Evolutionary conservation across 2,113 vertebrate species (phyloP), one percentile per base, ranked within the genome.

Genomic region (Fukomys damarensis): DNA sequence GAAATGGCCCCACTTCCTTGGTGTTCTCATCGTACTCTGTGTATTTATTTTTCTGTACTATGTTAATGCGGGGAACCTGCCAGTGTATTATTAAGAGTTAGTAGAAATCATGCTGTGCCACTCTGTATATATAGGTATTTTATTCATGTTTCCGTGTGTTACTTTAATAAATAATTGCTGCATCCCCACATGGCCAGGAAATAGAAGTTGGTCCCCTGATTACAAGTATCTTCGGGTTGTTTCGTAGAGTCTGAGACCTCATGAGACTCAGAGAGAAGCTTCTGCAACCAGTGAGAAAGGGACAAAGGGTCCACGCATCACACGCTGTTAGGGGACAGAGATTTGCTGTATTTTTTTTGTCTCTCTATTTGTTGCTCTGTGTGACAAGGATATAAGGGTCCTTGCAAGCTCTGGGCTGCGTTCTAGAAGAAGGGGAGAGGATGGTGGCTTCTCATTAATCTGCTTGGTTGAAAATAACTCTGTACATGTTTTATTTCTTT

Each of bases 11-110:
- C 93, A 63, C 65, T 96, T 96, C 68, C 86, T 89, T 81, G 54
- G 74, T 95, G 96, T 95, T 95, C 80, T 90, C 96, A 84, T 91
- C 52, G 97, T 85, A 96, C 68, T 79, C 98, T 98, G 95, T 91
- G 58, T 98, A 98, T 99, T 98, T 99, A 98, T 99, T 98, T 87
- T 98, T 98, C 98, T 97, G 77, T 59, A 82, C 32, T 98, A 89
- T 95, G 95, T 95, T 97, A 98, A 98, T 96, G 68, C 88, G 96
- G 87, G 89, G 70, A 92, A 81, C 94, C 86, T 86, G 56, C 88
- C 94, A 93, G 19, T 96, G 26, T 87, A 30, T 92, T 94, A 80
- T 93, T 93, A 94, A 95, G 94, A 85, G 56, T 93, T 95, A 72
- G 22, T 94, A 86, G 38, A 97, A 95, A 93, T 95, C 79, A 94